Evolutionary conservation across 2,113 vertebrate species (phyloP), one percentile per base, ranked within the genome.

Genomic region (Centropristis striata): DNA sequence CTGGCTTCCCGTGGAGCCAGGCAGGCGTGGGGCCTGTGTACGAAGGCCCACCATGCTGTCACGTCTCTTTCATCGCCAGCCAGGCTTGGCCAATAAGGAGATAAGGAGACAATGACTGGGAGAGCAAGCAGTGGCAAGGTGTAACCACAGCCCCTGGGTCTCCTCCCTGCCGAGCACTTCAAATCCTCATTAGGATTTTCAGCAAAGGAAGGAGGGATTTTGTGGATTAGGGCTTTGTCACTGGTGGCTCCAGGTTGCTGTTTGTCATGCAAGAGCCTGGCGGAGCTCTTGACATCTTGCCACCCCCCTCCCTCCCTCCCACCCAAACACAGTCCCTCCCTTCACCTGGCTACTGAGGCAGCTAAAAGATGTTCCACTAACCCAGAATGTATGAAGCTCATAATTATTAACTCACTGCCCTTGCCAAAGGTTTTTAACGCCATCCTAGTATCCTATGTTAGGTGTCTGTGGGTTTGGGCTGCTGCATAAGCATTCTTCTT

Each of bases 171-270:
- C 78, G 90, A 89, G 86, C 86, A 86, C 82, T 93, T 90, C 92
- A 94, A 89, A 92, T 96, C 88, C 87, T 94, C 93, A 93, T 94
- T 94, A 93, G 94, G 93, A 94, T 94, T 95, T 94, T 90, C 90
- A 90, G 93, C 90, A 93, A 93, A 95, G 93, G 94, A 94, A 47
- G 46, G 81, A 79, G 88, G 93, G 93, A 94, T 93, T 94, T 94
- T 86, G 83, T 91, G 89, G 90, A 92, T 95, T 96, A 96, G 90
- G 94, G 86, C 87, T 93, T 90, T 96, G 92, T 95, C 94, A 93
- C 93, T 92, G 91, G 92, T 91, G 93, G 92, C 93, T 93, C 88
- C 87, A 92, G 88, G 92, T 94, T 90, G 87, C 86, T 95, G 90
- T 94, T 95, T 95, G 94, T 94, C 93, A 95, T 95, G 93, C 92